Percentiles rank a stretch among this genome's conserved stretches.
Evolutionary conservation across 1,140 invertebrate genomes (phyloP).

Genomic region (Pararge aegeria): DNA sequence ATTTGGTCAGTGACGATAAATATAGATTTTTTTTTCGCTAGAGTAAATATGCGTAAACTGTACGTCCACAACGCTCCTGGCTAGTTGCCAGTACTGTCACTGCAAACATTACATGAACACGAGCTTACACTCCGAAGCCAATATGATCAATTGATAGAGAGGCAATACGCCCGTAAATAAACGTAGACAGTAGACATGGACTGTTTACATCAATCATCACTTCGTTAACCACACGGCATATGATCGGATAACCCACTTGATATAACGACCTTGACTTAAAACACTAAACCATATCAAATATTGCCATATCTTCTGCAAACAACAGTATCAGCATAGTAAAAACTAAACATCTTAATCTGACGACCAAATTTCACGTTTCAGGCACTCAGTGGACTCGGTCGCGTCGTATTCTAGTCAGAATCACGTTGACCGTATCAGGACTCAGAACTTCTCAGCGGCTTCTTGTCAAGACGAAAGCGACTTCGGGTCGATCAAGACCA

Average conservation of each 20-base stretch:
- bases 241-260: neutral
- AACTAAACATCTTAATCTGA: constrained; percentile 52
- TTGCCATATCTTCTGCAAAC: neutral
- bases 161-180: neutral
- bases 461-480: constrained; percentile 75
- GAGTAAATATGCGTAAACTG: constrained; percentile 16
- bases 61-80: constrained; percentile 19
- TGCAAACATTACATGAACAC: constrained; percentile 6
- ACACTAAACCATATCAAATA: neutral
- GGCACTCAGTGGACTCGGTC: constrained; percentile 80
- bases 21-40: constrained; percentile 13
- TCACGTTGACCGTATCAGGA: constrained; percentile 80
- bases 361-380: constrained; percentile 61
- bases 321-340: neutral
- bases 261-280: neutral
- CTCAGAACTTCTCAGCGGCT: constrained; percentile 75
- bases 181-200: neutral
- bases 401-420: constrained; percentile 80
- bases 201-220: neutral
- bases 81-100: constrained; percentile 10
- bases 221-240: neutral
- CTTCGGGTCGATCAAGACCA: constrained; percentile 73
- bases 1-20: neutral
- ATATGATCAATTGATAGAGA: constrained; percentile 3
- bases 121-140: neutral